Evolutionary conservation across 2,113 vertebrate genomes (phyloP), one percentile per base, ranked within the genome.

Genomic region (Arvicanthis niloticus): DNA sequence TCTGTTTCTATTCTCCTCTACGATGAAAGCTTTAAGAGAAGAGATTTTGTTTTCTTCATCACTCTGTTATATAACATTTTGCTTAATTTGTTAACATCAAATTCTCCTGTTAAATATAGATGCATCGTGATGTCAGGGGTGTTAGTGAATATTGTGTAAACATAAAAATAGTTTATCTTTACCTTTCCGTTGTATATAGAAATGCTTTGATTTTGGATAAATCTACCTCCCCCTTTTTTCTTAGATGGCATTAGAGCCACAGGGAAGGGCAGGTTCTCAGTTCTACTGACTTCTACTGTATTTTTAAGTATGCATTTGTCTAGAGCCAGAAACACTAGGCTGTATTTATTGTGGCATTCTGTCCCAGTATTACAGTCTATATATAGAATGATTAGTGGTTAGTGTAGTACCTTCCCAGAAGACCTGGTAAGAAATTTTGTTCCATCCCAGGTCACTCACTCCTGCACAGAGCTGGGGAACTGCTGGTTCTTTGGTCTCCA

Each of bases 41-140:
- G 70, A 17, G 56, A 68, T 89, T 80, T 93, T 85, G n/a, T 78
- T 94, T 85, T 56, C 70, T 56, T 89, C 26, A 53, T 48, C n/a
- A 4, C 4, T 87, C 26, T 88, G 0, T 92, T 92, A 15, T 7
- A 1, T 89, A 53, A 48, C 2, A 68, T 70, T 76, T 86, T 89
- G 7, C 77, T 89, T 51, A 94, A 56, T 78, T 68, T 67, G 75
- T 88, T 70, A 68, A 82, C 24, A 80, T 31, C 56, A 86, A 19
- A 60, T 87, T 60, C 15, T 48, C 21, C 56, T 72, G 0, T 86
- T 72, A 92, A 90, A 84, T 78, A 90, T 21, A 93, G 29, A 12
- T 81, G 12, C 5, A 24, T 89, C n/a, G 93, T 94, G 80, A 60
- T 45, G 40, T 91, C 53, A 67, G 60, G 34, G 51, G 45, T 17